Conservation (phyloP, 2,113 vertebrate genomes). For the Petrocephalus microphthalmus region DNA sequence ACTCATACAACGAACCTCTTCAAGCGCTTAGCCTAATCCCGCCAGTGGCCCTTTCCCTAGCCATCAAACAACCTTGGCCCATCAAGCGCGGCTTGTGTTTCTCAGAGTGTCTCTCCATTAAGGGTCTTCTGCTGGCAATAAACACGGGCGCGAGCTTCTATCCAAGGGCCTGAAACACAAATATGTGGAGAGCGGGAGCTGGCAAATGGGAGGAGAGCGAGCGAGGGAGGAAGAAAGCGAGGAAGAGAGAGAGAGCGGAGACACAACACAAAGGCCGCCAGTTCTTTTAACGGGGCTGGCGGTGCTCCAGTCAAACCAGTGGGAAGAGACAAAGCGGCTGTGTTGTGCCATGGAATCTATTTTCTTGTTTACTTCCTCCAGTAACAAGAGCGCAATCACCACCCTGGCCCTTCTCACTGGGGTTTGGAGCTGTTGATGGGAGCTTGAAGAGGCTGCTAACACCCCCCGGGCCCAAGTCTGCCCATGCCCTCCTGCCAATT, state of each 20-base stretch:
- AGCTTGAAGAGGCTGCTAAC: slow-evolving; percentile 68
- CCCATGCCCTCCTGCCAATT: slow-evolving; percentile 69
- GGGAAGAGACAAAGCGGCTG: slow-evolving; percentile 75
- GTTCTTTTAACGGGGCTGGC: slow-evolving; percentile 65
- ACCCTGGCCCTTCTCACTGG: slow-evolving; percentile 69
- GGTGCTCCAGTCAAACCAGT: slow-evolving; percentile 67
- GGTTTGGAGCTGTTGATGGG: slow-evolving; percentile 73
- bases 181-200: neutral
- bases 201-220: neutral
- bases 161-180: slow-evolving; percentile 29
- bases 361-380: slow-evolving; percentile 84
- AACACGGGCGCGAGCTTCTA: slow-evolving; percentile 68
- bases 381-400: slow-evolving; percentile 80
- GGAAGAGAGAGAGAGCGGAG: neutral
- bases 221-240: neutral
- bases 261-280: slow-evolving; percentile 56
- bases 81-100: slow-evolving; percentile 75
- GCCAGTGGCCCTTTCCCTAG: slow-evolving; percentile 52
- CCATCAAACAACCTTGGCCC: slow-evolving; percentile 71
- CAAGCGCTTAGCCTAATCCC: slow-evolving; percentile 64
- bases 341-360: slow-evolving; percentile 77
- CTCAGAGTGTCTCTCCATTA: slow-evolving; percentile 66
- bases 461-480: slow-evolving; percentile 55
- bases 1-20: slow-evolving; percentile 69
- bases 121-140: slow-evolving; percentile 63